Evolutionary conservation across 2,113 vertebrate genomes (phyloP).

Genomic region (Anolis sagrei): DNA sequence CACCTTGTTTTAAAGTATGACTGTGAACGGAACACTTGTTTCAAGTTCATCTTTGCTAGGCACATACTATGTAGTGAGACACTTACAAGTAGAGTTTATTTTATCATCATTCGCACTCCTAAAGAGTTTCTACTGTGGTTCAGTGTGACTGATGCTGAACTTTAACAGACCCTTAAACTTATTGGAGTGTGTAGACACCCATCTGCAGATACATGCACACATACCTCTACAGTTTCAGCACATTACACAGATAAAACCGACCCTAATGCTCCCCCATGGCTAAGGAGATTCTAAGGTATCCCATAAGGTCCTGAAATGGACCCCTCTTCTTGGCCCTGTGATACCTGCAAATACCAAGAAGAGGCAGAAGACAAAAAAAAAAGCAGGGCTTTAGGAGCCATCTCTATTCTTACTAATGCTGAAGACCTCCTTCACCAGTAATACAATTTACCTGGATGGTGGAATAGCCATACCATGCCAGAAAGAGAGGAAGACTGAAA

Average conservation of each 20-base stretch:
- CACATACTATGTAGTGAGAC: conserved; percentile 16
- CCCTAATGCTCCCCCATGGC: background rate
- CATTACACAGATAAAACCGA: background rate
- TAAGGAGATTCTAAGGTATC: background rate
- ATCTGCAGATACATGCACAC: background rate
- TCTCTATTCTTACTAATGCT: background rate
- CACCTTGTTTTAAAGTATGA: background rate
- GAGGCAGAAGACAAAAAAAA: background rate
- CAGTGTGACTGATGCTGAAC: background rate
- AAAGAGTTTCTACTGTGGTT: conserved; percentile 4
- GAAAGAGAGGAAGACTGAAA: background rate
- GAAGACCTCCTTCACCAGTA: background rate
- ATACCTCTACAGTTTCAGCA: background rate
- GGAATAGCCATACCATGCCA: background rate
- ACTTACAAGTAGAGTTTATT: conserved; percentile 27
- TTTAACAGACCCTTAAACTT: conserved; percentile 1
- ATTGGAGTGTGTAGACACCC: no score
- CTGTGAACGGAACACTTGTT: background rate
- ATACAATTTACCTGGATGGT: background rate
- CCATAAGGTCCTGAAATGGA: background rate
- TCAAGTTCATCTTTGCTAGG: background rate
- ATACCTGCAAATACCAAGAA: background rate
- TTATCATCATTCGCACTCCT: conserved; percentile 15
- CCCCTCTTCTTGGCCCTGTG: background rate
- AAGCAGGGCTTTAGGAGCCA: background rate